Evolutionary conservation across 2,797 vertebrate genomes (phyloP).

Genomic region (Acipenser transmontanus): DNA sequence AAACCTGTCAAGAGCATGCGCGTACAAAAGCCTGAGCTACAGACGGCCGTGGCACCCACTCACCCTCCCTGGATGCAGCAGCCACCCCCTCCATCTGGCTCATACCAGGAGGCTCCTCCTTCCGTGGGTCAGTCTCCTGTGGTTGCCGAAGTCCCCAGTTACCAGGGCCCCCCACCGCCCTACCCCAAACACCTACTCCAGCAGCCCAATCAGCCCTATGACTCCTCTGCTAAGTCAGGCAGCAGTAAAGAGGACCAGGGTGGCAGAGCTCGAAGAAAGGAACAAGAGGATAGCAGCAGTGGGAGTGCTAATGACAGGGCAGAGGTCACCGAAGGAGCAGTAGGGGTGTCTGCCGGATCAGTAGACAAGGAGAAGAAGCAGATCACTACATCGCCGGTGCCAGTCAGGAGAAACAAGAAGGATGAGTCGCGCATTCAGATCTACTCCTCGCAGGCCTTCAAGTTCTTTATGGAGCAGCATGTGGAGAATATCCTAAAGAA

Average conservation of each 20-base stretch:
- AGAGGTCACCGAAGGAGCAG: conserved; percentile 39
- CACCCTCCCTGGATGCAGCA: conserved; percentile 80
- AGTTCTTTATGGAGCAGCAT: conserved; percentile 98
- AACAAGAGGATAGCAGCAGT: conserved; percentile 51
- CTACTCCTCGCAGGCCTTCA: conserved; percentile 95
- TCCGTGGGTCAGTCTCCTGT: conserved; percentile 44
- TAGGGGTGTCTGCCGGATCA: conserved; percentile 20
- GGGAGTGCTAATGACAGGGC: conserved; percentile 41
- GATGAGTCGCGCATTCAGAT: conserved; percentile 85
- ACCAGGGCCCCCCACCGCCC: conserved; percentile 90
- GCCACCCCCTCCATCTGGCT: conserved; percentile 25
- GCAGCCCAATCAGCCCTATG: conserved; percentile 54
- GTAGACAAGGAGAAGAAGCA: conserved; percentile 88
- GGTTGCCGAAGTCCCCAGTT: conserved; percentile 77
- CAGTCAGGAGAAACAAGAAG: conserved; percentile 83
- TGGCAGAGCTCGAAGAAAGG: conserved; percentile 17
- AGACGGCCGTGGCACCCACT: conserved; percentile 87
- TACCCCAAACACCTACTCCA: conserved; percentile 90
- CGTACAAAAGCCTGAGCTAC: conserved; percentile 87
- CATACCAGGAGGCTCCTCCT: conserved; percentile 68
- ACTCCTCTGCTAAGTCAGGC: conserved; percentile 48
- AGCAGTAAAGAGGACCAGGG: conserved; percentile 64
- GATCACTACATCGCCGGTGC: conserved; percentile 93
- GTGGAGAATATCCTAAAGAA: conserved; percentile 97
- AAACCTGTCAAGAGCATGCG: conserved; percentile 91